Evolutionary conservation across 2,113 vertebrate species (phyloP).

Genomic region (Sylvietta virens): DNA sequence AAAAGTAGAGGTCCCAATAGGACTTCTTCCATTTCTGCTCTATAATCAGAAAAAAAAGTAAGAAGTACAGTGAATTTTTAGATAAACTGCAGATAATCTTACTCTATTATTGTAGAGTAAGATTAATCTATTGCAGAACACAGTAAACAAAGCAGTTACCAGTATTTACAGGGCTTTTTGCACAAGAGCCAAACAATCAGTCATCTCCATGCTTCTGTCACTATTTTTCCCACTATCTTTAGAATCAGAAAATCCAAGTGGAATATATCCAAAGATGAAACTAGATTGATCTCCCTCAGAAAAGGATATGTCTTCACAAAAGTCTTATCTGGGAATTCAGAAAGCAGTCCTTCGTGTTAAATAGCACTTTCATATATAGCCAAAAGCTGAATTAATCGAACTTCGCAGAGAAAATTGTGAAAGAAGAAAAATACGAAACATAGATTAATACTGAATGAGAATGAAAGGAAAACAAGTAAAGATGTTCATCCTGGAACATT

Average conservation of each 20-base stretch:
- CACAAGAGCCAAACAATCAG: neutral
- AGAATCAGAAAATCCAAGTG: neutral
- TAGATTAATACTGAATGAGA: neutral
- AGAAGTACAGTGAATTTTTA: neutral
- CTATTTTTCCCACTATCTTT: neutral
- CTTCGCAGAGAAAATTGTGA: neutral
- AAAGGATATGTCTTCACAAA: neutral
- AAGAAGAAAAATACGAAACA: neutral
- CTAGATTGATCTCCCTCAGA: neutral
- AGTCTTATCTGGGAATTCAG: neutral
- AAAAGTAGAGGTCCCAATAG: neutral
- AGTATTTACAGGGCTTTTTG: neutral
- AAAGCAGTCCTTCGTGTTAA: neutral
- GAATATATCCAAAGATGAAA: neutral
- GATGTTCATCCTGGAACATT: neutral
- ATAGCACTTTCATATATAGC: neutral
- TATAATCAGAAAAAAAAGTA: neutral
- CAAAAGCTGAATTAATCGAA: neutral
- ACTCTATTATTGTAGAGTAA: neutral
- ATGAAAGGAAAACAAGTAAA: neutral
- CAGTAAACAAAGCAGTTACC: neutral
- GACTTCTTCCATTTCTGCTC: neutral
- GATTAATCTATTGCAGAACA: neutral
- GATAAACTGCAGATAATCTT: neutral
- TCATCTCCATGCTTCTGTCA: neutral